These are phyloP conservation scores for Mionectes olivaceus DNA, from an alignment of 2,797 vertebrate genomes.

Conservation along the genomic window DNA sequence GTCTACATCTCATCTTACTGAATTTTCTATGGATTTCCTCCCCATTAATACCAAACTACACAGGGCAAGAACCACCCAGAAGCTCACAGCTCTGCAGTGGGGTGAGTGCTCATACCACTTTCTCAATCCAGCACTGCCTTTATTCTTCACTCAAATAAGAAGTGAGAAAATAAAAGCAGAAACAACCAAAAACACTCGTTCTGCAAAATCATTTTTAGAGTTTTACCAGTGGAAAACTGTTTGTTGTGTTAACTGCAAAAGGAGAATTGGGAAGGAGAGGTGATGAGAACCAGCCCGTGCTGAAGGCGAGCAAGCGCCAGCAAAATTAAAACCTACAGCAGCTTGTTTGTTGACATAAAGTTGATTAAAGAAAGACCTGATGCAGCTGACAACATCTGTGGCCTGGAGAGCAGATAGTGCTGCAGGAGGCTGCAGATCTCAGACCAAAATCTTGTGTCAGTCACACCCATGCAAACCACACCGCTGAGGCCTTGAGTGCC, in stretches of 20 bases:
- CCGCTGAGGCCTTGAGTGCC: not conserved
- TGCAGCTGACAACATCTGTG: not conserved
- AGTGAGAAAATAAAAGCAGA: rapidly evolving
- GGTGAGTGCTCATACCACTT: not conserved
- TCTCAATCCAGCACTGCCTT: not conserved
- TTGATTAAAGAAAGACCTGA: not conserved
- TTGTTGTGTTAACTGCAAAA: not conserved
- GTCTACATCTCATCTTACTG: not conserved
- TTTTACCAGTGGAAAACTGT: not conserved
- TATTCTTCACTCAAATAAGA: not conserved
- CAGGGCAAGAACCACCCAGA: not conserved
- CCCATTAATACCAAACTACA: not conserved
- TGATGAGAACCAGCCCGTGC: not conserved
- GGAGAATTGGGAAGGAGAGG: not conserved
- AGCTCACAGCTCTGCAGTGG: not conserved
- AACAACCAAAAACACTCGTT: not conserved
- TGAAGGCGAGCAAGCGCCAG: conserved; percentile 17
- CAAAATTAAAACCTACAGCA: conserved; percentile 7
- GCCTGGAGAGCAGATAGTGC: not conserved
- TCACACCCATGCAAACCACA: conserved; percentile 53
- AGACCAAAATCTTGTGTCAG: conserved; percentile 14
- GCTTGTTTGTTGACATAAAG: not conserved
- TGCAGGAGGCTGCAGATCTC: conserved; percentile 28
- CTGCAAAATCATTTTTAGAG: not conserved
- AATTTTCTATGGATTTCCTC: not conserved